Percentiles rank a stretch among this genome's conserved stretches.
phyloP scores from a whole-genome alignment of 1,140 invertebrate species.

The Acromyrmex echinatior region DNA sequence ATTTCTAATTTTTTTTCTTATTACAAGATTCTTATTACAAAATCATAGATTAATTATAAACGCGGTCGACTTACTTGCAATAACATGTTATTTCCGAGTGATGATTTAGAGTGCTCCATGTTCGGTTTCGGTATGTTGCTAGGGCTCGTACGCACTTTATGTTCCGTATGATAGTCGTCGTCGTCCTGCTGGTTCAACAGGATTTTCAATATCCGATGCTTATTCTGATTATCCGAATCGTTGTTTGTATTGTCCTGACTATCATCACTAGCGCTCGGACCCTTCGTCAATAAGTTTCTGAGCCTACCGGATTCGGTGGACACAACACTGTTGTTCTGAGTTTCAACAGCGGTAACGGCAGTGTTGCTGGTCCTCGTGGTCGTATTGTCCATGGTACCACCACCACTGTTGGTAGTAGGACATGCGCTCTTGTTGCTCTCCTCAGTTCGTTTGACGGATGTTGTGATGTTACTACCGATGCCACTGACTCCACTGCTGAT shows the following conservation, averaged over 20 bases:
- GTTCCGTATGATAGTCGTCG: constrained; percentile 88
- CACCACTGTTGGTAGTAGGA: constrained; percentile 38
- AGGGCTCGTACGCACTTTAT: constrained; percentile 80
- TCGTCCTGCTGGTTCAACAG: constrained; percentile 94
- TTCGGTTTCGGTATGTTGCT: constrained; percentile 76
- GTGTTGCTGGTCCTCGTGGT: constrained; percentile 27
- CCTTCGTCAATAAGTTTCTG: constrained; percentile 89
- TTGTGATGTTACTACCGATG: constrained; percentile 34
- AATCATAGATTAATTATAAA: background rate
- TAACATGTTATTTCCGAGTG: constrained; percentile 90
- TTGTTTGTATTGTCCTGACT: constrained; percentile 84
- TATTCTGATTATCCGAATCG: constrained; percentile 84
- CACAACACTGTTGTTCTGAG: constrained; percentile 77
- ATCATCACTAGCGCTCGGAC: constrained; percentile 84
- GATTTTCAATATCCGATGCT: constrained; percentile 91
- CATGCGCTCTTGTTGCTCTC: constrained; percentile 59
- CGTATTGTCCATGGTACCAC: constrained; percentile 29
- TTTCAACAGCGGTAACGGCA: constrained; percentile 59
- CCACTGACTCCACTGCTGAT: constrained; percentile 16
- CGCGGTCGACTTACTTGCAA: constrained; percentile 88
- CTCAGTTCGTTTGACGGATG: constrained; percentile 44
- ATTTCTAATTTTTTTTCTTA: too few species aligned
- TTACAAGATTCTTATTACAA: too few species aligned
- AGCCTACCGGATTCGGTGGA: constrained; percentile 89
- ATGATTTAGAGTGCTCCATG: constrained; percentile 82